These are phyloP conservation scores for Drosophila bunnanda DNA, from an alignment of 2,888 invertebrate genomes.

Conservation along the genomic window DNA sequence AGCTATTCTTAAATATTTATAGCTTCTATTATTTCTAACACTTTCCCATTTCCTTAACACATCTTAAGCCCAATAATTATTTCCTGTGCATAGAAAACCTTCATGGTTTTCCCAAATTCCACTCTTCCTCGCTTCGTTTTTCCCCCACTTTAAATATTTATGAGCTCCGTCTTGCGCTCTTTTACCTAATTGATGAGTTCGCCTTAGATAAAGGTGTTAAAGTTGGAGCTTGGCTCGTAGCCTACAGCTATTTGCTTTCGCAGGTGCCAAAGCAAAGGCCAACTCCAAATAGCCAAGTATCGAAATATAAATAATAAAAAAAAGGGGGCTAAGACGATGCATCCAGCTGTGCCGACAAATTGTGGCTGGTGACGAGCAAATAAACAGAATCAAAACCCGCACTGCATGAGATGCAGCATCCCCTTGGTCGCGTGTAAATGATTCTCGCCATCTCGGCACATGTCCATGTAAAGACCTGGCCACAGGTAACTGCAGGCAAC, in stretches of 20 bases:
- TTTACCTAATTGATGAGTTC: constrained; percentile 77
- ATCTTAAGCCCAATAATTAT: not conserved
- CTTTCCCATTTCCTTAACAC: not conserved
- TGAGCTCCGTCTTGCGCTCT: constrained; percentile 67
- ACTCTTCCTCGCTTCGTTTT: constrained; percentile 8
- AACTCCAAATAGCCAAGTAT: constrained; percentile 29
- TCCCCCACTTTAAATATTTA: constrained; percentile 72
- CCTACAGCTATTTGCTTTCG: constrained; percentile 37
- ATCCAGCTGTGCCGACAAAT: constrained; percentile 79
- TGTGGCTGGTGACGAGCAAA: constrained; percentile 78
- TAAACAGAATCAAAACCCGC: constrained; percentile 77
- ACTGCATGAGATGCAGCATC: constrained; percentile 39
- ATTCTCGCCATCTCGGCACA: constrained; percentile 62
- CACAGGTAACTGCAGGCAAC: constrained; percentile 40
- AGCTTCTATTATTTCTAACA: not conserved
- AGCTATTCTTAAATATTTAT: not conserved
- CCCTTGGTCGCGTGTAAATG: constrained; percentile 73
- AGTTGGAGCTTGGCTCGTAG: constrained; percentile 2
- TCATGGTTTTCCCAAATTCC: constrained; percentile 18
- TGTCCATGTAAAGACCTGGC: constrained; percentile 57
- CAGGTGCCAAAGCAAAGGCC: constrained; percentile 69
- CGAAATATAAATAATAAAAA: not conserved
- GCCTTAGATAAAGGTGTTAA: constrained; percentile 65
- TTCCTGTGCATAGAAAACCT: not conserved
- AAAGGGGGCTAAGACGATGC: constrained; percentile 40